phyloP scores from a whole-genome alignment of 2,888 invertebrate species.

The Steromphala cineraria region DNA sequence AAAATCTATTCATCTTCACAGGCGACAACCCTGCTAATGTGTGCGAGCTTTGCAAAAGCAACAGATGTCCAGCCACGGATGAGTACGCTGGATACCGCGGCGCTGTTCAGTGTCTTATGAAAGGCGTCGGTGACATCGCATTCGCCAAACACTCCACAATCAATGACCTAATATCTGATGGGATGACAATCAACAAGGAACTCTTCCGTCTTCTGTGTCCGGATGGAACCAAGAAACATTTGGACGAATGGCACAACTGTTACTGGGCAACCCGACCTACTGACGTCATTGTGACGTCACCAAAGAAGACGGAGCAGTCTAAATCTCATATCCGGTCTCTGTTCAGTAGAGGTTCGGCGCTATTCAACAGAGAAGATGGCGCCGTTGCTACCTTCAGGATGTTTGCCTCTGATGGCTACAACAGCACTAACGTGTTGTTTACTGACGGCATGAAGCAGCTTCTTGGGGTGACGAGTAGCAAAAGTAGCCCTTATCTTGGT shows the following conservation, averaged over 20 bases:
- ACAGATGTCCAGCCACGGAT: conserved; percentile 79
- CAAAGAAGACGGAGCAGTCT: neutral
- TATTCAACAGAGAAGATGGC: neutral
- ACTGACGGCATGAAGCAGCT: conserved; percentile 51
- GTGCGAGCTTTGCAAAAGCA: conserved; percentile 87
- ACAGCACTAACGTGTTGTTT: conserved; percentile 73
- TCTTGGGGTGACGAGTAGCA: conserved; percentile 37
- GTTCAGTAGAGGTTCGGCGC: neutral
- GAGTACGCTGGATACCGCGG: conserved; percentile 89
- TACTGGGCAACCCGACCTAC: conserved; percentile 91
- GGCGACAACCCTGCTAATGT: conserved; percentile 83
- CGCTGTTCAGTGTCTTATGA: conserved; percentile 86
- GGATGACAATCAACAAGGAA: conserved; percentile 12
- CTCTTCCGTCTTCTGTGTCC: conserved; percentile 93
- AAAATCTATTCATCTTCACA: no score
- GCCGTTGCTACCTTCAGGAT: conserved; percentile 14
- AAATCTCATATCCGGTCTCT: neutral
- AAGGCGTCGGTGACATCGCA: conserved; percentile 89
- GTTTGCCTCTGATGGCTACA: conserved; percentile 78
- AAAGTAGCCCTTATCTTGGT: conserved; percentile 41
- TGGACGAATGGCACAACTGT: conserved; percentile 86
- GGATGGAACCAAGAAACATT: conserved; percentile 87
- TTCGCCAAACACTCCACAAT: conserved; percentile 80
- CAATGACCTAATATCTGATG: neutral
- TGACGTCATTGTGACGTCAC: conserved; percentile 87